Percentiles rank a stretch among this genome's conserved stretches.
phyloP scores from a whole-genome alignment of 2,797 vertebrate genomes.

The Anabas testudineus region DNA sequence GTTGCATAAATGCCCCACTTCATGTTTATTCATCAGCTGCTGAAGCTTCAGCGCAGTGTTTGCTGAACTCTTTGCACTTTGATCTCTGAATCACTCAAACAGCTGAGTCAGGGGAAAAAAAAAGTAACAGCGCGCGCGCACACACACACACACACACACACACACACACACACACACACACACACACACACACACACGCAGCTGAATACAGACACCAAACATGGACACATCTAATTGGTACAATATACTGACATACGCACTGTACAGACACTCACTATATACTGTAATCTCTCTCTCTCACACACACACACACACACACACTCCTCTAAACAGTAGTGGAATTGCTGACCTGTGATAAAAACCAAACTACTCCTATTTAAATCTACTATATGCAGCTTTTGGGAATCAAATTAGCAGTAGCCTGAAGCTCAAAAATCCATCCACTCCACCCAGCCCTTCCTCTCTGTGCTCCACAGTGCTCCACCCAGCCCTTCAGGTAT shows the following conservation, averaged over 20 bases:
- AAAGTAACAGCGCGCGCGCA: constrained; percentile 36
- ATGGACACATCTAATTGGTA: constrained; percentile 19
- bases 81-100: constrained; percentile 65
- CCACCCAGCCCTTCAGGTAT: too few relatives aligned
- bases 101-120: constrained; percentile 68
- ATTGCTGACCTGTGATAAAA: constrained; percentile 28
- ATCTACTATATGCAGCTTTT: neutral
- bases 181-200: constrained; percentile 22
- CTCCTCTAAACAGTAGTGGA: neutral
- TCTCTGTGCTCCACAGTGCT: too few relatives aligned
- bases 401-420: neutral
- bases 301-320: neutral
- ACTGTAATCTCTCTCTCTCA: too few relatives aligned
- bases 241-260: constrained; percentile 11
- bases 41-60: constrained; percentile 66
- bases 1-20: constrained; percentile 64
- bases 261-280: neutral
- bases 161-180: constrained; percentile 34
- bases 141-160: constrained; percentile 34
- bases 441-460: too few relatives aligned
- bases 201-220: constrained; percentile 34
- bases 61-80: constrained; percentile 61
- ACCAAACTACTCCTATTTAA: constrained; percentile 3
- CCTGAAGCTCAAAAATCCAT: too few relatives aligned
- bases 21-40: constrained; percentile 76